A percentile compares a stretch with the other conserved stretches of the same genome.
phyloP scores from a whole-genome alignment of 2,113 vertebrate genomes.

The Stigmatopora argus region DNA sequence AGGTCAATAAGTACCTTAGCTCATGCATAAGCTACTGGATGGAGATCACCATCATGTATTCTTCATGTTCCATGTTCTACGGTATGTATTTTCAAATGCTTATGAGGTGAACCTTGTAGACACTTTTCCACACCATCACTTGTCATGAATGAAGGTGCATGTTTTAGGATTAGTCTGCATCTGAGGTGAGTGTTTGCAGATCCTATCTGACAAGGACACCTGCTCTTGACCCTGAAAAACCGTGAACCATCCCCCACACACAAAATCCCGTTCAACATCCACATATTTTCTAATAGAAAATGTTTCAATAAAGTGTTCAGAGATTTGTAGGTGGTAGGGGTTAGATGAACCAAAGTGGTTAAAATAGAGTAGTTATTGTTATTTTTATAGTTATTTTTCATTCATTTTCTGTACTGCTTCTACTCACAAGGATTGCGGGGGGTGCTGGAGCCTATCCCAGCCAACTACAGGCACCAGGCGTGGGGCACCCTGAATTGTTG shows the following conservation, averaged over 20 bases:
- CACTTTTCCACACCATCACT: conserved; percentile 33
- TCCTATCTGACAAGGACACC: no score
- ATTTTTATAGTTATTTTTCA: no score
- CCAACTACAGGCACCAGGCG: no score
- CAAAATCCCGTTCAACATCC: not conserved
- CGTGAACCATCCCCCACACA: no score
- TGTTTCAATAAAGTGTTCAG: conserved; percentile 37
- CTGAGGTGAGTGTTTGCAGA: conserved; percentile 25
- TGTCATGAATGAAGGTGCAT: conserved; percentile 23
- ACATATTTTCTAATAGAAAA: conserved; percentile 1
- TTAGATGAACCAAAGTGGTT: conserved; percentile 21
- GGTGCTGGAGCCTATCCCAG: no score
- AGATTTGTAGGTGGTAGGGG: not conserved
- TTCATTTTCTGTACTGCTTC: no score
- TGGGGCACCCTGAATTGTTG: no score
- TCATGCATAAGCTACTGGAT: not conserved
- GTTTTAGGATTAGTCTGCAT: conserved; percentile 34
- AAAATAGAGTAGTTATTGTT: conserved; percentile 36
- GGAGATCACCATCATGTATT: not conserved
- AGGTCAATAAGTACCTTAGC: not conserved
- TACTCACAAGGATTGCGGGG: no score
- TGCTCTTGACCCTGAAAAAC: no score
- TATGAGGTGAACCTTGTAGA: conserved; percentile 26
- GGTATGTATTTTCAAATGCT: conserved; percentile 1
- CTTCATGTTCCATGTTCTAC: not conserved